phyloP scores from a whole-genome alignment of 1,140 invertebrate genomes.

The Atta colombica region DNA sequence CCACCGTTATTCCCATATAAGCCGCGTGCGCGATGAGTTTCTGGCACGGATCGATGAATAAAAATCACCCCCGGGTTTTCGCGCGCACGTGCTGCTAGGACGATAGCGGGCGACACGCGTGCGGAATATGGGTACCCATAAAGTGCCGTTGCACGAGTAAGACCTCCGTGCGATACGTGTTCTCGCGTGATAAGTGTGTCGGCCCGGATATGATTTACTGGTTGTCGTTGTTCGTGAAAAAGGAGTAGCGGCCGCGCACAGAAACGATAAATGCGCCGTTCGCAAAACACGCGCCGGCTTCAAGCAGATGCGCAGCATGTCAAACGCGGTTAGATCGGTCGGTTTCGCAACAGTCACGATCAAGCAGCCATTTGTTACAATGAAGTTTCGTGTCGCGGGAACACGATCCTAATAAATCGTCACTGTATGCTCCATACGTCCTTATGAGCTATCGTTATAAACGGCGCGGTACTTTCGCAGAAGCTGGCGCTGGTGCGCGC shows the following conservation, averaged over 20 bases:
- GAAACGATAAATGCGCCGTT: slow-evolving; percentile 11
- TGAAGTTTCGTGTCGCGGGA: slow-evolving; percentile 2
- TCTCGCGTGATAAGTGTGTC: slow-evolving; percentile 51
- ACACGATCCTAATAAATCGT: slow-evolving; percentile 50
- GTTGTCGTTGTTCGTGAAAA: slow-evolving; percentile 42
- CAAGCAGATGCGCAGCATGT: slow-evolving; percentile 34
- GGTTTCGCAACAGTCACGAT: slow-evolving; percentile 30
- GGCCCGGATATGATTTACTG: slow-evolving; percentile 65
- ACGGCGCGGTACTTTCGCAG: neutral
- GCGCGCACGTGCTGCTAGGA: slow-evolving; percentile 69
- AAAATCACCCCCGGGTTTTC: slow-evolving; percentile 70
- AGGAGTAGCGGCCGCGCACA: neutral
- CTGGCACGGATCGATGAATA: slow-evolving; percentile 75
- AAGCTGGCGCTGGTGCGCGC: neutral
- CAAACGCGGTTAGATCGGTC: slow-evolving; percentile 24
- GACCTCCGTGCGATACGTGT: slow-evolving; percentile 59
- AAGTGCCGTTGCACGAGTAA: slow-evolving; percentile 54
- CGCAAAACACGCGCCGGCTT: slow-evolving; percentile 20
- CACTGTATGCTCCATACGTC: slow-evolving; percentile 18
- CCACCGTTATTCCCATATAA: slow-evolving; percentile 71
- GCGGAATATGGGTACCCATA: slow-evolving; percentile 73
- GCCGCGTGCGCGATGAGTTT: slow-evolving; percentile 64
- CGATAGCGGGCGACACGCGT: slow-evolving; percentile 72
- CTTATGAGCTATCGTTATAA: slow-evolving; percentile 20
- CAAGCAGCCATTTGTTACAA: slow-evolving; percentile 35